These are phyloP conservation scores for Neodiprion lecontei DNA, from an alignment of 1,140 invertebrate genomes.

Conservation along the genomic window DNA sequence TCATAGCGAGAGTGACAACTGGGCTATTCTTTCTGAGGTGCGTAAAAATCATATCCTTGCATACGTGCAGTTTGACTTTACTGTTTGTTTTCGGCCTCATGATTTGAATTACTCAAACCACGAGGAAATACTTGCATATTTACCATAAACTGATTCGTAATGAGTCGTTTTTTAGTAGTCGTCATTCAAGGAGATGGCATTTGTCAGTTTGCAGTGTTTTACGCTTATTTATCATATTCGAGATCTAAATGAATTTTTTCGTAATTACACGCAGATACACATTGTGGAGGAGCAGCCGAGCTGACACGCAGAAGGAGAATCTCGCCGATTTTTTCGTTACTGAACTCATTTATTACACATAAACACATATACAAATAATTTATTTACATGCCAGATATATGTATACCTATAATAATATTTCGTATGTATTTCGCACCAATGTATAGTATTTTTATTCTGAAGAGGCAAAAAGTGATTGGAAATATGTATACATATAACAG, in stretches of 20 bases:
- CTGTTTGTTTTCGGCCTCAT: too few relatives aligned
- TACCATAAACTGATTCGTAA: background rate
- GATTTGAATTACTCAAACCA: too few relatives aligned
- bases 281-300: slow-evolving; percentile 48
- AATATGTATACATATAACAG: background rate
- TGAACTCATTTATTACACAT: slow-evolving; percentile 3
- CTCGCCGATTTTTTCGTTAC: slow-evolving; percentile 9
- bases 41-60: slow-evolving; percentile 35
- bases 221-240: slow-evolving; percentile 11
- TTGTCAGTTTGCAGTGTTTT: slow-evolving; percentile 26
- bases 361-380: background rate
- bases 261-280: slow-evolving; percentile 38
- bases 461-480: background rate
- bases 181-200: slow-evolving; percentile 10
- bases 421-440: background rate
- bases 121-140: too few relatives aligned
- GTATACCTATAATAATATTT: background rate
- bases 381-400: background rate
- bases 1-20: slow-evolving; percentile 83
- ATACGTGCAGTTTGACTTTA: too few relatives aligned
- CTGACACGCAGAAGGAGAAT: slow-evolving; percentile 34
- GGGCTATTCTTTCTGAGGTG: slow-evolving; percentile 92
- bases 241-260: background rate
- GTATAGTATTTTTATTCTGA: background rate
- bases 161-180: background rate